These are phyloP conservation scores for Pollenia griseotomentosa DNA, from an alignment of 2,888 invertebrate species.

Conservation along the genomic window DNA sequence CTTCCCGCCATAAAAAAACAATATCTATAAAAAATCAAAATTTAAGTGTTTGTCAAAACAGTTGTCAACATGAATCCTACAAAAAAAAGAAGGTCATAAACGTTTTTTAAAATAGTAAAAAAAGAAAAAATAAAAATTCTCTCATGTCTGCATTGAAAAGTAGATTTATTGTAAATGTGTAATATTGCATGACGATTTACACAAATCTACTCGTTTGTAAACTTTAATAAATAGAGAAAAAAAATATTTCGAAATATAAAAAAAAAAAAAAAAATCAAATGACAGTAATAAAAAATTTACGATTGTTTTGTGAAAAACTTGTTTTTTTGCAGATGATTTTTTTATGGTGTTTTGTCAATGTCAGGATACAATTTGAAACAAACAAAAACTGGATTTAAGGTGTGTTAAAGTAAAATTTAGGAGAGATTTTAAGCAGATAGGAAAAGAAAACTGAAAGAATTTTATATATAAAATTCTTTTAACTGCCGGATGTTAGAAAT, in stretches of 20 bases:
- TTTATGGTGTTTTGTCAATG: conserved; percentile 14
- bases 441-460: no score
- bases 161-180: conserved; percentile 51
- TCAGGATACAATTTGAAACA: conserved; percentile 21
- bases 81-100: conserved; percentile 24
- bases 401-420: no score
- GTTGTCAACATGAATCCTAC: conserved; percentile 10
- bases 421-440: no score
- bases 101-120: conserved; percentile 9
- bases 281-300: conserved; percentile 14
- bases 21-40: neutral
- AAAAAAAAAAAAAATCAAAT: conserved; percentile 34
- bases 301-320: conserved; percentile 9
- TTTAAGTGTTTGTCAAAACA: conserved; percentile 13
- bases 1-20: neutral
- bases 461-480: no score
- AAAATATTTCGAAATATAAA: neutral
- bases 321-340: neutral
- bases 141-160: conserved; percentile 16
- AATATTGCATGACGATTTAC: conserved; percentile 49
- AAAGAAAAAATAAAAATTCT: neutral
- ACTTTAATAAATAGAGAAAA: conserved; percentile 10
- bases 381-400: neutral
- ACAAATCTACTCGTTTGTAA: conserved; percentile 17
- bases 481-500: no score